Evolutionary conservation across 2,113 vertebrate genomes (phyloP).

Genomic region (Pardalotus punctatus): DNA sequence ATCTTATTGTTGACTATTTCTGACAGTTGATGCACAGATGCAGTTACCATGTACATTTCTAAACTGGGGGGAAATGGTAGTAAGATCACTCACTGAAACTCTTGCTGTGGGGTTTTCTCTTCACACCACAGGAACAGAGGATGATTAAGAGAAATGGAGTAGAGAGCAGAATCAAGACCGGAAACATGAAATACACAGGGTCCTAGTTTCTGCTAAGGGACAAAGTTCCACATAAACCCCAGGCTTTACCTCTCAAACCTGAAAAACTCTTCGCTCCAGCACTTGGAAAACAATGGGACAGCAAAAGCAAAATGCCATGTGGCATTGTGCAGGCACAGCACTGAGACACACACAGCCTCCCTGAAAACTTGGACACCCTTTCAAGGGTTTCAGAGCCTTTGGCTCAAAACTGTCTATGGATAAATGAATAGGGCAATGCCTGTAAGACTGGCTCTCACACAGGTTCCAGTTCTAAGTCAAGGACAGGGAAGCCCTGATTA

Average conservation of each 20-base stretch:
- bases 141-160: neutral
- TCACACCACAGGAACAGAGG: neutral
- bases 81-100: neutral
- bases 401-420: neutral
- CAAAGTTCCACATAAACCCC: neutral
- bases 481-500: neutral
- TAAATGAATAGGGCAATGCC: neutral
- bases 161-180: neutral
- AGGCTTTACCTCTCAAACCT: neutral
- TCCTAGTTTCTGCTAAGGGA: neutral
- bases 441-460: neutral
- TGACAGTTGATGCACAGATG: neutral
- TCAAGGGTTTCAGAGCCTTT: neutral
- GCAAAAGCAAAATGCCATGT: neutral
- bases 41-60: neutral
- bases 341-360: neutral
- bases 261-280: neutral
- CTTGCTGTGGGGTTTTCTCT: neutral
- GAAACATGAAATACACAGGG: neutral
- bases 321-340: neutral
- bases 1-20: neutral
- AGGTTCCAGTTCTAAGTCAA: neutral
- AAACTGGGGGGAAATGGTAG: accelerated
- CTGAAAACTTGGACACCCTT: neutral
- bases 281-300: neutral